Conservation (phyloP, 2,113 vertebrate species). For the Rattus norvegicus region GRCr8 NC_086024.1:69370501-69371000, state of each 20-base stretch:
- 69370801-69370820: conserved; percentile 80
- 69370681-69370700: conserved; percentile 70
- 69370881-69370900: conserved; percentile 83
- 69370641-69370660: conserved; percentile 42
- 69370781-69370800: conserved; percentile 76
- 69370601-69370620: conserved; percentile 25
- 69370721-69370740: conserved; percentile 77
- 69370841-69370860: conserved; percentile 83
- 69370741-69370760: conserved; percentile 72
- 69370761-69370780: conserved; percentile 59
- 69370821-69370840: conserved; percentile 83
- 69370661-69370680: neutral
- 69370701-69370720: conserved; percentile 73
- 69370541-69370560: neutral
- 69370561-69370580: neutral
- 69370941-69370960: conserved; percentile 79
- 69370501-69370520: neutral
- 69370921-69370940: conserved; percentile 83
- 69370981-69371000: conserved; percentile 77
- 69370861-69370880: conserved; percentile 82
- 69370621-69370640: conserved; percentile 31
- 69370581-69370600: neutral
- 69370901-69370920: conserved; percentile 83
- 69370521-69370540: neutral
- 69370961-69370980: conserved; percentile 76